Evolutionary conservation across 2,113 vertebrate genomes (phyloP).

Genomic region (Chelonoidis abingdonii): DNA sequence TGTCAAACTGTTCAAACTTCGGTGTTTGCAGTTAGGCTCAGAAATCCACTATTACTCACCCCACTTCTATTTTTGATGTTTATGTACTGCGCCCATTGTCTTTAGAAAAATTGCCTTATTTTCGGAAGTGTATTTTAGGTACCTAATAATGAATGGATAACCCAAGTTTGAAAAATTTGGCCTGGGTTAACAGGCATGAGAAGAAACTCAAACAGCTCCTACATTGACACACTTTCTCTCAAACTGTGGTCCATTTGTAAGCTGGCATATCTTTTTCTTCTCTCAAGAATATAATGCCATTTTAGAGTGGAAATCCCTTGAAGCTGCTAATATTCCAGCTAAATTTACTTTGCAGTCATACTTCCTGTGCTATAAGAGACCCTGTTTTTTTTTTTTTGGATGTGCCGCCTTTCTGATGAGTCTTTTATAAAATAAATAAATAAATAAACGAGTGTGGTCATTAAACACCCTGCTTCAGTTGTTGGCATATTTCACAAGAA

Average conservation of each 20-base stretch:
- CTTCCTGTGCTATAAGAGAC: neutral
- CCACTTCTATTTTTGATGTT: neutral
- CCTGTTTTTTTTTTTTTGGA: neutral
- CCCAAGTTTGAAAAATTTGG: neutral
- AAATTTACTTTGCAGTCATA: neutral
- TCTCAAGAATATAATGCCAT: neutral
- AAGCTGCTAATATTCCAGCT: constrained; percentile 37
- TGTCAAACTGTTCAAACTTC: neutral
- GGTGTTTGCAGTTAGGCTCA: neutral
- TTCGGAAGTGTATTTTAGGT: neutral
- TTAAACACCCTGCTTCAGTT: neutral
- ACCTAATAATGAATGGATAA: neutral
- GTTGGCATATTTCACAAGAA: neutral
- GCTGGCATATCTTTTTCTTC: neutral
- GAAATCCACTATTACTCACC: neutral
- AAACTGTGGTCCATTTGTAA: neutral
- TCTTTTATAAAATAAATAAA: neutral
- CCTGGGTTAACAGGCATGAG: neutral
- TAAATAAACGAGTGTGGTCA: neutral
- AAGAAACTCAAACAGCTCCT: neutral
- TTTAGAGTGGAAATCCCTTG: constrained; percentile 8
- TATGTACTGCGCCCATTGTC: neutral
- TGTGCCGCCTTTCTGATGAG: neutral
- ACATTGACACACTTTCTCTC: constrained; percentile 13
- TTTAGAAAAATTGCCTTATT: neutral